A percentile compares a stretch with the other conserved stretches of the same genome.
phyloP scores from a whole-genome alignment of 2,113 vertebrate species.

The Mystacornis crossleyi region DNA sequence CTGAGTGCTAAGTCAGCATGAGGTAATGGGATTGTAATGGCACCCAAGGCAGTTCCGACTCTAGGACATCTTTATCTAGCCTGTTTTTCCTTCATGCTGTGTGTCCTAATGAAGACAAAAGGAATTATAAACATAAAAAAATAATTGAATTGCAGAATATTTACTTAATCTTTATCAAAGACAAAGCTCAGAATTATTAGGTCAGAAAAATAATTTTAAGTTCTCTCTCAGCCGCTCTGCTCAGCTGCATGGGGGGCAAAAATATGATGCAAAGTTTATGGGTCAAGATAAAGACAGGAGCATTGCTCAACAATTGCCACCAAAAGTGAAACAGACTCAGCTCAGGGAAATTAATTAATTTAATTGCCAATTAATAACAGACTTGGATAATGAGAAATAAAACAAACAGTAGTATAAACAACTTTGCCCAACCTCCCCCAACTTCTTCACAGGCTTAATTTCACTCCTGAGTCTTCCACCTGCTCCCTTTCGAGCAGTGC shows the following conservation, averaged over 20 bases:
- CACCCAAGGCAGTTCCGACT: neutral
- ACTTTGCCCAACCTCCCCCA: fast-evolving
- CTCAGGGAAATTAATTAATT: neutral
- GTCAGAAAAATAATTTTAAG: neutral
- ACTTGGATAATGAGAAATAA: neutral
- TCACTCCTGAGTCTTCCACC: neutral
- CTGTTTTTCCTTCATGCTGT: neutral
- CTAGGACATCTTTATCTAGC: neutral
- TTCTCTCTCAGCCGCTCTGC: fast-evolving
- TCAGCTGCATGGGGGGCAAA: neutral
- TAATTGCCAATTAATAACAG: neutral
- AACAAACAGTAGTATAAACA: neutral
- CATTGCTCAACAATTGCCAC: neutral
- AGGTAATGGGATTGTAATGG: neutral
- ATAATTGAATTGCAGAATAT: neutral
- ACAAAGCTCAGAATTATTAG: neutral
- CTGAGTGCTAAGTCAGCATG: neutral
- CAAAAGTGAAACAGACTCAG: neutral
- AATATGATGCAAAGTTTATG: neutral
- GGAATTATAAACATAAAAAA: neutral
- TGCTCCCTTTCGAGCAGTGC: neutral
- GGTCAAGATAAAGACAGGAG: neutral
- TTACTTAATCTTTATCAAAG: neutral
- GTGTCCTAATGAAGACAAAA: neutral
- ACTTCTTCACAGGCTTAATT: neutral